Percentiles rank a stretch among this genome's conserved stretches.
phyloP scores from a whole-genome alignment of 2,797 vertebrate genomes.

The Pterois miles region DNA sequence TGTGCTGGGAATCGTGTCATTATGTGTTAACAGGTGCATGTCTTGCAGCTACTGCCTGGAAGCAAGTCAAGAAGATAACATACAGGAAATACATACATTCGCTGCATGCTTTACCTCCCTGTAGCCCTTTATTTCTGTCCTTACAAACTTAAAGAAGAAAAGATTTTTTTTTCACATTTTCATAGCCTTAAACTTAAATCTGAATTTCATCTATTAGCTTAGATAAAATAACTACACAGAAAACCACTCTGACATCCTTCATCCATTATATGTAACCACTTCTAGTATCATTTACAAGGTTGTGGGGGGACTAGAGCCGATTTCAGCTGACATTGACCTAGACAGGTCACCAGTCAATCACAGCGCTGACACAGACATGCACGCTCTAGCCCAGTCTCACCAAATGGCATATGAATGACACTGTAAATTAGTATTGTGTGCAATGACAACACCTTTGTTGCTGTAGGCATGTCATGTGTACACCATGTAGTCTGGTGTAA shows the following conservation, averaged over 20 bases:
- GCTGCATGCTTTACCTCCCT: background rate
- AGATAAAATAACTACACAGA: background rate
- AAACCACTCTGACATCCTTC: background rate
- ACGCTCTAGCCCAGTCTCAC: too few species aligned
- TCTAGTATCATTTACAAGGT: background rate
- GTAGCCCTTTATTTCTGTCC: background rate
- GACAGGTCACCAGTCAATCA: too few species aligned
- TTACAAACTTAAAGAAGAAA: background rate
- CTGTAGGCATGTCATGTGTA: too few species aligned
- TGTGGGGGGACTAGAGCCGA: too few species aligned
- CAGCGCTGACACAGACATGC: too few species aligned
- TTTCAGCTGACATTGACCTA: too few species aligned
- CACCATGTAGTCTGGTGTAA: too few species aligned
- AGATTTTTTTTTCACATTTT: too few species aligned
- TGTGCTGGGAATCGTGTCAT: slow-evolving; percentile 10
- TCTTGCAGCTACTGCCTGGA: slow-evolving; percentile 14
- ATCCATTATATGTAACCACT: background rate
- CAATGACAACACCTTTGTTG: too few species aligned
- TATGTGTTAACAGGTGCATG: slow-evolving; percentile 30
- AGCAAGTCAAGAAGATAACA: background rate
- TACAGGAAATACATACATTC: background rate
- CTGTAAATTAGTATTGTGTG: too few species aligned
- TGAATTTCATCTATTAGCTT: background rate
- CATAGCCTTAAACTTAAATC: too few species aligned
- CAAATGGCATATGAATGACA: too few species aligned